Conservation (phyloP, 2,888 invertebrate species). For the Hypomecis atomaria region DNA sequence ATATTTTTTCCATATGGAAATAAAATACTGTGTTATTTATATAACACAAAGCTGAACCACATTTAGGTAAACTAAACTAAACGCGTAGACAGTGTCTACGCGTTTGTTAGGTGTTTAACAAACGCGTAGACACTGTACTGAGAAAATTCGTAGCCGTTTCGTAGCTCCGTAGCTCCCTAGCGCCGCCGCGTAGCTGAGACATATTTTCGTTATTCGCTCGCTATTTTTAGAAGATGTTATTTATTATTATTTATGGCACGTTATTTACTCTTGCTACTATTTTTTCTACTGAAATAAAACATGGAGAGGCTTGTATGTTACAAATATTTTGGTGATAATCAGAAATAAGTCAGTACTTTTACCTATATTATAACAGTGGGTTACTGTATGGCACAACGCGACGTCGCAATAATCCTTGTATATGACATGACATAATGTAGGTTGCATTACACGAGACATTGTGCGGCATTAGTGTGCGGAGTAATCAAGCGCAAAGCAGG, state of each 20-base stretch:
- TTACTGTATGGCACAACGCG: no score
- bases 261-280: background rate
- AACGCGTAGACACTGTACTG: slow-evolving; percentile 7
- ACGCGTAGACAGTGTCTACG: no score
- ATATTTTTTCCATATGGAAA: no score
- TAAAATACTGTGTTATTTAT: no score
- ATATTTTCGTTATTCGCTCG: slow-evolving; percentile 10
- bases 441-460: slow-evolving; percentile 24
- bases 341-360: background rate
- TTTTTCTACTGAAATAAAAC: background rate
- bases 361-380: no score
- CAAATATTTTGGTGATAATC: background rate
- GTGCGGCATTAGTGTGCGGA: slow-evolving; percentile 23
- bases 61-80: slow-evolving; percentile 1
- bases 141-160: slow-evolving; percentile 42
- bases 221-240: slow-evolving; percentile 11
- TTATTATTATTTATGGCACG: slow-evolving; percentile 8
- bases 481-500: slow-evolving; percentile 31
- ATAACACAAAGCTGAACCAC: no score
- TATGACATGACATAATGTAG: slow-evolving; percentile 19
- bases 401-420: background rate
- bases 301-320: background rate
- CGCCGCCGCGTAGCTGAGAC: slow-evolving; percentile 40
- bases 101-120: no score
- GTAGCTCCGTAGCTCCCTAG: slow-evolving; percentile 49